A percentile compares a stretch with the other conserved stretches of the same genome.
These are phyloP conservation scores for Gorsachius magnificus DNA, from an alignment of 2,797 vertebrate genomes.

Conservation along the genomic window DNA sequence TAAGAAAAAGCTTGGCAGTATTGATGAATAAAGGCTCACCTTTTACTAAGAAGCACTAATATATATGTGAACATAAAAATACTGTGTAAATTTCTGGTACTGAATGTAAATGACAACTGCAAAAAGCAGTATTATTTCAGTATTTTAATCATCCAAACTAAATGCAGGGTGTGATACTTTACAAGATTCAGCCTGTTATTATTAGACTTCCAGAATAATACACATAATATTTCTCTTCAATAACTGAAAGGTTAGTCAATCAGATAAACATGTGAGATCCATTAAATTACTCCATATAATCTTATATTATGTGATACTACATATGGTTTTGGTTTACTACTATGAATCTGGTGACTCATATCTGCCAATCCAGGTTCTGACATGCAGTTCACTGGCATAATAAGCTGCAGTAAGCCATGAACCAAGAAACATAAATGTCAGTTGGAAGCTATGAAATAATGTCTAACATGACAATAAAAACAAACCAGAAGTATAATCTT, in stretches of 20 bases:
- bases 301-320: neutral
- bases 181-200: neutral
- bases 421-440: constrained; percentile 70
- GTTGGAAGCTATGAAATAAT: constrained; percentile 72
- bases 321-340: neutral
- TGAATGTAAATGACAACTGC: neutral
- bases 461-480: constrained; percentile 12
- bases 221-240: neutral
- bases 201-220: neutral
- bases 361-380: constrained; percentile 56
- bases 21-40: neutral
- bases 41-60: neutral
- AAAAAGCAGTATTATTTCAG: neutral
- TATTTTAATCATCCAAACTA: neutral
- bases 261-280: neutral
- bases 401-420: constrained; percentile 76
- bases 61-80: neutral
- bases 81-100: neutral
- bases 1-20: neutral
- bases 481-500: constrained; percentile 66
- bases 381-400: constrained; percentile 71
- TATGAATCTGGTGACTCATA: constrained; percentile 20
- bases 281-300: neutral
- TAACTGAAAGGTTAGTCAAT: neutral
- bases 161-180: neutral